Percentiles rank a stretch among this genome's conserved stretches.
Evolutionary conservation across 2,888 invertebrate species (phyloP).

Genomic region (Clostera curtula): DNA sequence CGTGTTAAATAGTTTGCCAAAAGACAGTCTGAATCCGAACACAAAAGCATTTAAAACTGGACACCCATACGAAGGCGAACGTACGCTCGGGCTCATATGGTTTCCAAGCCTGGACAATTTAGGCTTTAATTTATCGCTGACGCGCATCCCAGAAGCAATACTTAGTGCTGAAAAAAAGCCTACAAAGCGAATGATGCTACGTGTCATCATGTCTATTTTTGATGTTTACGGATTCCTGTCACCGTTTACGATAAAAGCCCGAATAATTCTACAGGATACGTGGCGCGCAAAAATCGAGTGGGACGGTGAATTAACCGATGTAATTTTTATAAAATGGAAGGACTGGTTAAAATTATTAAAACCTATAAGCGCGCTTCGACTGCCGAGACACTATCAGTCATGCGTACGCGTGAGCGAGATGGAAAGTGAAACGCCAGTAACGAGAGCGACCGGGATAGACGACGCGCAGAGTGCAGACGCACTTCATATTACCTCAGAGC

Average conservation of each 20-base stretch:
- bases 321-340: no score
- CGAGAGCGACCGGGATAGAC: no score
- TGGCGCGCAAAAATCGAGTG: not conserved
- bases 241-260: slow-evolving; percentile 2
- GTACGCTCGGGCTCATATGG: slow-evolving; percentile 21
- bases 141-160: not conserved
- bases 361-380: no score
- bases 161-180: not conserved
- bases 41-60: slow-evolving; percentile 16
- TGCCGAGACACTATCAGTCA: no score
- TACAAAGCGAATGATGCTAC: not conserved
- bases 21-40: slow-evolving; percentile 9
- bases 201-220: no score
- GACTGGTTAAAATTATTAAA: no score
- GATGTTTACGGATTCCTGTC: not conserved
- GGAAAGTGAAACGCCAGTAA: no score
- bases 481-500: no score
- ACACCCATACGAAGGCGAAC: slow-evolving; percentile 10
- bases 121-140: slow-evolving; percentile 16
- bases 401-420: no score
- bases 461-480: no score
- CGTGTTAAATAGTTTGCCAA: slow-evolving; percentile 15
- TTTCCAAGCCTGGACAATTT: slow-evolving; percentile 13
- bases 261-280: slow-evolving; percentile 5
- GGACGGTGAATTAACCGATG: no score